Evolutionary conservation across 1,140 invertebrate species (phyloP).

Genomic region (Leptoteleia sp.): DNA sequence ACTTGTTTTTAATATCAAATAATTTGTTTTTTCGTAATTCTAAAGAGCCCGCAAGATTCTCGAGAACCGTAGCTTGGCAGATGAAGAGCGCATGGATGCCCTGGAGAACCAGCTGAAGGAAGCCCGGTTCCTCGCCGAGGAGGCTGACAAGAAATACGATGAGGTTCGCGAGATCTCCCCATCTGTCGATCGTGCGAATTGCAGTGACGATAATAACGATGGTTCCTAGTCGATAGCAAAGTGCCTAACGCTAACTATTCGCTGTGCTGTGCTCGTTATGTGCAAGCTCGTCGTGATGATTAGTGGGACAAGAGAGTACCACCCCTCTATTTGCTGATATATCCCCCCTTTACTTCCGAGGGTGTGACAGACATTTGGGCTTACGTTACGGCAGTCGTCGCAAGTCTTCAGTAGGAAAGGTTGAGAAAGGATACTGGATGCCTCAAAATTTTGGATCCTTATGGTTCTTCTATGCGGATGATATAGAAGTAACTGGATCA

Average conservation of each 20-base stretch:
- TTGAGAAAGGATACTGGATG: background rate
- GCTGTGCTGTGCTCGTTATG: slow-evolving; percentile 71
- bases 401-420: slow-evolving; percentile 2
- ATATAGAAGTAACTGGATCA: background rate
- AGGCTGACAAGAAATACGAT: slow-evolving; percentile 99
- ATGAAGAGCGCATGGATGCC: slow-evolving; percentile 99
- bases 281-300: slow-evolving; percentile 66
- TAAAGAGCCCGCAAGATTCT: slow-evolving; percentile 99
- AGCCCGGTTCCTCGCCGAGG: slow-evolving; percentile 99
- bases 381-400: slow-evolving; percentile 10
- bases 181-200: slow-evolving; percentile 74
- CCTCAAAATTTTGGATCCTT: background rate
- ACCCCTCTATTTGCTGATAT: slow-evolving; percentile 26
- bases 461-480: background rate
- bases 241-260: slow-evolving; percentile 74
- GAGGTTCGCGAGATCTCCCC: slow-evolving; percentile 89
- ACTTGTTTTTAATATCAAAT: slow-evolving; percentile 27
- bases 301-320: slow-evolving; percentile 41
- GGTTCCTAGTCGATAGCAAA: slow-evolving; percentile 80
- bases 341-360: background rate
- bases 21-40: slow-evolving; percentile 68
- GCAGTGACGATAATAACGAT: slow-evolving; percentile 75
- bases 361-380: slow-evolving; percentile 5
- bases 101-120: slow-evolving; percentile 99
- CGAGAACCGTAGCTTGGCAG: slow-evolving; percentile 99